Evolutionary conservation across 2,888 invertebrate genomes (phyloP).

Genomic region (Nephrotoma flavescens): DNA sequence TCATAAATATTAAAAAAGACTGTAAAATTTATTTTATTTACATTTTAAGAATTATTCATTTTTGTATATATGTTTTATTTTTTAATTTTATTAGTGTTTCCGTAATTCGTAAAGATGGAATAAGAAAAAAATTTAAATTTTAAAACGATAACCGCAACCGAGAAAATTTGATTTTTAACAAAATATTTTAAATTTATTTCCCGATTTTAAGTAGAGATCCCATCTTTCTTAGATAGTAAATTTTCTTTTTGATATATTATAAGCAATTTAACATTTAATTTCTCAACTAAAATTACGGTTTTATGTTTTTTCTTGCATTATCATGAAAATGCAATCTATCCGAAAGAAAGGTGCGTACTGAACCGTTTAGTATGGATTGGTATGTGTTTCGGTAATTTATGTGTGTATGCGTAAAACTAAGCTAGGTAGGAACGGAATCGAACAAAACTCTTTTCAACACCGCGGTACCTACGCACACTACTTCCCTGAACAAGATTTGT

Average conservation of each 20-base stretch:
- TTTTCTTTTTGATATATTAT: not conserved
- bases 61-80: not conserved
- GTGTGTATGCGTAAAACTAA: too few relatives aligned
- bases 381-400: too few relatives aligned
- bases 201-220: not conserved
- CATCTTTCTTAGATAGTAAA: not conserved
- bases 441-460: too few relatives aligned
- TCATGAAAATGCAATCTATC: too few relatives aligned
- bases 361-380: too few relatives aligned
- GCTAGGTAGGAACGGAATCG: too few relatives aligned
- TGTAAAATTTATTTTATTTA: not conserved
- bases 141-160: not conserved
- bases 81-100: not conserved
- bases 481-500: too few relatives aligned
- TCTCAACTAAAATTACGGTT: not conserved
- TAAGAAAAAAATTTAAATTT: not conserved
- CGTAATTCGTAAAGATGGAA: not conserved
- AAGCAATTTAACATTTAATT: not conserved
- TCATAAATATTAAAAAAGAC: not conserved
- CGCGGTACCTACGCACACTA: too few relatives aligned
- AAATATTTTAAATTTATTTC: not conserved
- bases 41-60: not conserved
- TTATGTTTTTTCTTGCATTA: not conserved
- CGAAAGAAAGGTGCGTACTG: too few relatives aligned
- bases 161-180: not conserved